These are phyloP conservation scores for Perizoma affinitatum DNA, from an alignment of 2,888 invertebrate species.

Conservation along the genomic window DNA sequence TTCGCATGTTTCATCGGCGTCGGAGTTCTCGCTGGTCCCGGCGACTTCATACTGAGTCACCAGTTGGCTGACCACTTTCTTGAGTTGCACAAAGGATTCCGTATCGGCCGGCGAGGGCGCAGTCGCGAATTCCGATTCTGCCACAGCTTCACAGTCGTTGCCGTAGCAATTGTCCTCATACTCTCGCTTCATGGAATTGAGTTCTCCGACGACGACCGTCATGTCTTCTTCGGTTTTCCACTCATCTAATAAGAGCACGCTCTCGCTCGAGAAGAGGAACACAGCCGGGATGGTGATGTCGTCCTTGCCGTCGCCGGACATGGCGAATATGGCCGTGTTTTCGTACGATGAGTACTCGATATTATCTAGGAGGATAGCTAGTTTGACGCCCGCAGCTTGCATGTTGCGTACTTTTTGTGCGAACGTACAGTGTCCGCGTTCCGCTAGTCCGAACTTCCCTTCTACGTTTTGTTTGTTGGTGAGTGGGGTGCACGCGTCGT, in stretches of 20 bases:
- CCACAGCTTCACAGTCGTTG: conserved; percentile 53
- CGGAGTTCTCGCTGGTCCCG: conserved; percentile 53
- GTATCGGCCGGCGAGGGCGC: conserved; percentile 48
- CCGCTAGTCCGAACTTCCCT: conserved; percentile 92
- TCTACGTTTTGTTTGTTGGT: conserved; percentile 83
- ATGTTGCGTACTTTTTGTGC: conserved; percentile 95
- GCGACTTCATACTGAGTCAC: conserved; percentile 71
- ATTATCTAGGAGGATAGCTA: conserved; percentile 94
- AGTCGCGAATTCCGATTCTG: conserved; percentile 36
- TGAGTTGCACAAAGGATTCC: conserved; percentile 70
- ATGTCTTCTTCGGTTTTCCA: conserved; percentile 82
- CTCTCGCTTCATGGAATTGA: conserved; percentile 65
- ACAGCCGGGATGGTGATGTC: conserved; percentile 96
- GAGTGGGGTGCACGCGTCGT: conserved; percentile 86
- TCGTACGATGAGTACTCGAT: conserved; percentile 89
- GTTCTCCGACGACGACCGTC: conserved; percentile 80
- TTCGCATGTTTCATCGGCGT: conserved; percentile 39
- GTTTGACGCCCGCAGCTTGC: conserved; percentile 92
- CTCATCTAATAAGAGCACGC: conserved; percentile 86
- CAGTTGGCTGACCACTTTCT: conserved; percentile 71
- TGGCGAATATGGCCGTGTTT: conserved; percentile 94
- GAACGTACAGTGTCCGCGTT: conserved; percentile 97
- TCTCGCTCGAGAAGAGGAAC: conserved; percentile 93
- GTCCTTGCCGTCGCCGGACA: conserved; percentile 96
- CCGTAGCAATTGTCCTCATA: conserved; percentile 54